phyloP scores from a whole-genome alignment of 2,113 vertebrate genomes.

The Nesogale talazaci region DNA sequence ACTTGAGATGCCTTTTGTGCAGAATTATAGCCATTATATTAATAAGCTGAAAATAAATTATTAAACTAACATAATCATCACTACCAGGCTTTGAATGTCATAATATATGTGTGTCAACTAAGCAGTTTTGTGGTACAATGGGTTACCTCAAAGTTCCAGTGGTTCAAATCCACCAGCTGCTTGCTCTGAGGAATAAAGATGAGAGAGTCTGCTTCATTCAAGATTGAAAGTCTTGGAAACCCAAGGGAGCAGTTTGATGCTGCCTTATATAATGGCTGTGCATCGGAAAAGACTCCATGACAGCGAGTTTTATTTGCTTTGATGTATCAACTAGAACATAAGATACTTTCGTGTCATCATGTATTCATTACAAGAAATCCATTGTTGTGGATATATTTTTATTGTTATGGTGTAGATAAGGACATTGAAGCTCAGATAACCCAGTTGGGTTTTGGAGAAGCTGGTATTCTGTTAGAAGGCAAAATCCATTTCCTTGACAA shows the following conservation, averaged over 20 bases:
- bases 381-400: background rate
- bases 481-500: conserved; percentile 10
- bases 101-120: background rate
- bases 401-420: conserved; percentile 15
- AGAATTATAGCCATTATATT: background rate
- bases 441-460: background rate
- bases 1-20: background rate
- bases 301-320: no score
- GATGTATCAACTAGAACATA: background rate
- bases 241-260: no score
- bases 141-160: no score
- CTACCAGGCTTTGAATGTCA: background rate
- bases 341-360: background rate
- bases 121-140: no score
- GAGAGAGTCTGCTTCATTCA: no score
- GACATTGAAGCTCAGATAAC: conserved; percentile 4
- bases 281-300: no score
- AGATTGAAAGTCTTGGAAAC: no score
- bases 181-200: no score
- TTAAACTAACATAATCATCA: background rate
- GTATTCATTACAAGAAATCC: conserved; percentile 25
- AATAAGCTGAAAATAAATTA: background rate
- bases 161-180: no score
- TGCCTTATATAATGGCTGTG: no score
- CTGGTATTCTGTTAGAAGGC: background rate